A percentile compares a stretch with the other conserved stretches of the same genome.
These are phyloP conservation scores for Notocelia uddmanniana DNA, from an alignment of 2,888 invertebrate genomes.

Conservation along the genomic window DNA sequence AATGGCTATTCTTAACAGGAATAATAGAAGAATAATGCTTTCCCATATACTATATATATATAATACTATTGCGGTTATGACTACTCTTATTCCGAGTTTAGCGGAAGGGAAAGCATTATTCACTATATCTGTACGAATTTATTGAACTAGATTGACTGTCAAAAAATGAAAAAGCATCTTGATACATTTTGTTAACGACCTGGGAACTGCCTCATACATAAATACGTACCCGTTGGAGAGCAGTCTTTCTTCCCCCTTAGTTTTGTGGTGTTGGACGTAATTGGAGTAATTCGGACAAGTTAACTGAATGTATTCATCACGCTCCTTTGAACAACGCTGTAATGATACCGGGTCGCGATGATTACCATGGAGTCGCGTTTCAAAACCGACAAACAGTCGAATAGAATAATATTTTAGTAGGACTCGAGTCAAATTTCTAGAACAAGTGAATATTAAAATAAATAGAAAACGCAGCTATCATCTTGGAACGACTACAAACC, in stretches of 20 bases:
- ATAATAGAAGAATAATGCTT: no score
- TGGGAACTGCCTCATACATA: not conserved
- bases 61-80: no score
- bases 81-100: no score
- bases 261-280: conserved; percentile 1
- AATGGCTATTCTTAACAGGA: no score
- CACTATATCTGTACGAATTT: no score
- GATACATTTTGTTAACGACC: no score
- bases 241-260: not conserved
- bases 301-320: conserved; percentile 10
- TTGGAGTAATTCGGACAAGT: conserved; percentile 13
- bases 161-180: not conserved
- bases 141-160: not conserved
- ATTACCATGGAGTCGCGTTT: not conserved
- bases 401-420: not conserved
- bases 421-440: not conserved
- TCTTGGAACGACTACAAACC: not conserved
- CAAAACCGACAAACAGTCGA: not conserved
- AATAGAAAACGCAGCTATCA: not conserved
- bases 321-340: conserved; percentile 3
- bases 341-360: not conserved
- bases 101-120: no score
- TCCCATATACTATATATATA: no score
- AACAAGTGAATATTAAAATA: not conserved
- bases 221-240: not conserved